phyloP scores from a whole-genome alignment of 2,888 invertebrate species.

The Eristalis arbustorum region DNA sequence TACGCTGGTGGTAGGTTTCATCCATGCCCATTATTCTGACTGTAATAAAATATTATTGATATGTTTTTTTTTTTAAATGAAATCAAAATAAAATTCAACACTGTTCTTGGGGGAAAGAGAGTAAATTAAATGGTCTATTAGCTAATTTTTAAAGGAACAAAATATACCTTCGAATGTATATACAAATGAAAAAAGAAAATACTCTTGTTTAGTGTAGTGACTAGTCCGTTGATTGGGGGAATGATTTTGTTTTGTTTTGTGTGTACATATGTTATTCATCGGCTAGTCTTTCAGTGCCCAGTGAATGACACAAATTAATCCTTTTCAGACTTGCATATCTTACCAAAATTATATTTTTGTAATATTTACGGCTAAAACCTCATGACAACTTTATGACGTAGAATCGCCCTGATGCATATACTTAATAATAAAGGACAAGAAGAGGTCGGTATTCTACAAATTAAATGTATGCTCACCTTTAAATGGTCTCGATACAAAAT shows the following conservation, averaged over 20 bases:
- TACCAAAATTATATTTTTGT: no score
- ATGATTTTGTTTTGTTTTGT: background rate
- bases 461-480: no score
- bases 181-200: background rate
- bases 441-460: no score
- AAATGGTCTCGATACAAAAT: no score
- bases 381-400: no score
- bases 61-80: constrained; percentile 68
- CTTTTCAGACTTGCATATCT: background rate
- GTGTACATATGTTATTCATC: background rate
- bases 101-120: background rate
- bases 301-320: background rate
- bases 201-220: background rate
- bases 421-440: no score
- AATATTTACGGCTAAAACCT: no score
- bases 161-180: background rate
- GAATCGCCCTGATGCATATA: no score
- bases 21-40: constrained; percentile 81
- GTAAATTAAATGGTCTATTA: background rate
- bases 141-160: background rate
- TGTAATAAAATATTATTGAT: constrained; percentile 76
- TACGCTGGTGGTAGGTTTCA: constrained; percentile 80
- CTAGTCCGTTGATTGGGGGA: background rate
- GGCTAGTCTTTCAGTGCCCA: background rate
- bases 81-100: constrained; percentile 48